Base-by-base conservation (phyloP, 2,888 invertebrate species). In the Perizoma affinitatum region DNA sequence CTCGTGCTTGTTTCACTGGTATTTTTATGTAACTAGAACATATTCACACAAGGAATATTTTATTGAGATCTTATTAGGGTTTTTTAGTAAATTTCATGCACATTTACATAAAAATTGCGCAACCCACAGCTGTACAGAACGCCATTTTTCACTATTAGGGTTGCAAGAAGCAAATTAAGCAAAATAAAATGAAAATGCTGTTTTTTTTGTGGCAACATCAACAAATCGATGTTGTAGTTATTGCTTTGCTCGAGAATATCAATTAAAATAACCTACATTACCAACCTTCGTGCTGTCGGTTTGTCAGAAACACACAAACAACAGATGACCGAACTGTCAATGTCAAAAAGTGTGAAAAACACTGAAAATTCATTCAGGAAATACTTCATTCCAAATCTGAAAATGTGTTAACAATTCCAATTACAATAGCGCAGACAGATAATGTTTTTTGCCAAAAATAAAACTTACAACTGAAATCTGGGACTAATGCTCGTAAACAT, bases 51-150 rank as follows among this genome's bases (percentile, higher is more conserved):
- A 67, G 65, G 70, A 71, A 56, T 76, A 80, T 77, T 82, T 82
- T 70, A 74, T 82, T 74, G 75, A 80, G 81, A 80, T 79, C 76
- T 76, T 83, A 77, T 73, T 79, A 80, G 73, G 73, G 77, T 80
- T 82, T 82, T 72, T 71, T 75, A 80, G 72, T 78, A 81, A 80
- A 84, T 85, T 88, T 84, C 77, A 79, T 82, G 83, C 82, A 86
- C 84, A 88, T 90, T 90, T 90, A 90, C 85, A 87, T 86, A 82
- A 84, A 90, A 91, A 91, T 92, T 92, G 92, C 92, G 92, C 92
- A 92, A 91, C 88, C 89, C 83, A 84, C 90, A 91, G 89, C 90
- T 91, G 90, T 88, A 87, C 76, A 79, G 83, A 89, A 90, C 92
- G 91, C 91, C 88, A 91, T 91, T 89, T 89, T 90, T 86, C 77